Evolutionary conservation across 2,888 invertebrate genomes (phyloP), one percentile per base, ranked within the genome.

Genomic region (Acanthosoma haemorrhoidale): DNA sequence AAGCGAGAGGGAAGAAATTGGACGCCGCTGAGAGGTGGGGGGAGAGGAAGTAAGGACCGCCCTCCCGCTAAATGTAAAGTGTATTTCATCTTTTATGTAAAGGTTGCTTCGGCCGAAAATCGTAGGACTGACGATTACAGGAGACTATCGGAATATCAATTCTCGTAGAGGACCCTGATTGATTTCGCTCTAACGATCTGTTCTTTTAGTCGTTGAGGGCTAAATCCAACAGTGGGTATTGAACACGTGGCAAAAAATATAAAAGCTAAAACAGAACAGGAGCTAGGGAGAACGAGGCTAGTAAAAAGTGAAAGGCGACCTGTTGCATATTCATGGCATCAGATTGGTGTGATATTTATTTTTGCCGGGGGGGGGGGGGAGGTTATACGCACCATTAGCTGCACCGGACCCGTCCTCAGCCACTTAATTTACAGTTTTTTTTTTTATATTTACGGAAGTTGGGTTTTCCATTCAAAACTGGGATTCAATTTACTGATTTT

Each of bases 21-120:
- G 43, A 43, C 43, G 43, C 43, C 21, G 43, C 21, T 43, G 43
- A 43, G n/a, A n/a, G n/a, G n/a, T n/a, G n/a, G n/a, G n/a, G n/a
- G n/a, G n/a, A 43, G 43, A 21, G 43, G n/a, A n/a, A n/a, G n/a
- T n/a, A n/a, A n/a, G n/a, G n/a, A 18, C 43, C 32, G 4, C 4
- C 5, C 32, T 9, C 43, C 21, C 15, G 43, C 43, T 43, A 43
- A 43, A 43, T 43, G 43, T 43, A 43, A 43, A 43, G 43, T 21
- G 43, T 43, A 43, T 43, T 43, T 43, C 43, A 43, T 43, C 43
- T 43, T 43, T 43, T 43, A 43, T 43, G 43, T 43, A 43, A 43
- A 21, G 43, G 21, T 43, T 41, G 18, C 11, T 11, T 9, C 18
- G 21, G 43, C 18, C 18, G 43, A 43, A 21, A 21, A 21, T 43